Base-by-base conservation (phyloP, 2,888 invertebrate species). In the Mythimna loreyi region DNA sequence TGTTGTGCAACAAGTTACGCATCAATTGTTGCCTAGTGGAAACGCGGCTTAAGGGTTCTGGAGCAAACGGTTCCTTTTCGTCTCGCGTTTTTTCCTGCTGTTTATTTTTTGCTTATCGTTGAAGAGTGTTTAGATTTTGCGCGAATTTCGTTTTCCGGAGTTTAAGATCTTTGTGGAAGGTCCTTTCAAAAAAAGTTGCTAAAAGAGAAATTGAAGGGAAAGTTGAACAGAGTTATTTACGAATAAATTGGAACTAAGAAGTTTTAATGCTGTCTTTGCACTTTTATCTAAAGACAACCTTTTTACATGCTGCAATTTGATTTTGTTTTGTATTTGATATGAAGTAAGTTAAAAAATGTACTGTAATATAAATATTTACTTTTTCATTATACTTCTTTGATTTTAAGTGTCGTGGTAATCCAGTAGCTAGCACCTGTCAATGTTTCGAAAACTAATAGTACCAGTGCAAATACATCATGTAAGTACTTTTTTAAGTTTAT, bases 91-190 rank as follows among this genome's bases (percentile, higher is more conserved):
- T 75, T 59, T 50, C 49, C 50, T 53, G 73, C 50, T 73, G 61
- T 77, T 72, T 72, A 58, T 66, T 72, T 78, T 80, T 62, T 58
- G 66, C 75, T 75, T 78, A 78, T 75, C 75, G 71, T 70, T 57
- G 53, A 62, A 63, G 25, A 70, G 70, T 78, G 78, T 69, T 77
- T 77, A 52, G 75, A 62, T 75, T 78, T 66, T 60, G 50, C 49
- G 28, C 16, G 60, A 60, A 66, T 45, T 60, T 52, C 58, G 50
- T 78, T 73, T 65, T 69, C 52, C 47, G 28, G 47, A 25, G 64
- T 66, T 65, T 69, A 52, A 65, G 65, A 30, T 57, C 55, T 58
- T 52, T 47, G 47, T 33, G 9, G 45, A 60, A 62, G 49, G 59
- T 47, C 30, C 52, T 67, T 77, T 62, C 49, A 59, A 36, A 55